Base-by-base conservation (phyloP, 1,140 invertebrate genomes). In the Drosophila pachea region DNA sequence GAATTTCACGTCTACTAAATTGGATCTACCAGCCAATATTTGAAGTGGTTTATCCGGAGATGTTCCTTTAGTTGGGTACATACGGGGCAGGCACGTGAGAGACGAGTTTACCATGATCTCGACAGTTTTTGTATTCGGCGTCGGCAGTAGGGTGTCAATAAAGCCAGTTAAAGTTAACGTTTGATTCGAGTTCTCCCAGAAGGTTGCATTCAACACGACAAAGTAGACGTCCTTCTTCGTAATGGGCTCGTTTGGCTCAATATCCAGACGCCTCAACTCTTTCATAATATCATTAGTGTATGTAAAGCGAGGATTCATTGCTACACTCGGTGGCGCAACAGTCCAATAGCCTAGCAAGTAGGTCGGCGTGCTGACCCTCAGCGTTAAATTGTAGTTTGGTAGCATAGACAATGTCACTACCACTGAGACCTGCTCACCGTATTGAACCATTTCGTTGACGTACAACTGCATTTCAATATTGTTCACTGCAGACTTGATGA, bases 341-440 rank as follows among this genome's bases (percentile, higher is more conserved):
- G 54, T 32, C 2, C 43, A 54, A 36, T 47, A 47, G 7, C 56
- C 48, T 16, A 78, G 7, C 22, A 78, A 29, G 12, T 78, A 78
- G 2, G 7, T 61, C 4, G 42, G 4, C 2, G 76, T 65, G 16
- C 33, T 53, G 0, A 78, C 47, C 3, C 31, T 43, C 7, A 78
- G 5, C 0, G 7, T 9, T 7, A 75, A 5, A n/a, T 12, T 49
- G 0, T 14, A 2, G 7, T 53, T 29, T 5, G 76, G 76, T 1
- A 38, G 32, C 0, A 14, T 2, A 1, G 40, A 7, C 36, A 78
- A 8, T 6, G 72, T 65, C 7, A 78, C 56, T 35, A 60, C 60
- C 8, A 78, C 11, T 2, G 12, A 2, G 0, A 52, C 68, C 4
- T 32, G n/a, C 31, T 9, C 2, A 7, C 76, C 76, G 33, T 68